Evolutionary conservation across 2,888 invertebrate genomes (phyloP).

Genomic region (Perithous albicinctus): DNA sequence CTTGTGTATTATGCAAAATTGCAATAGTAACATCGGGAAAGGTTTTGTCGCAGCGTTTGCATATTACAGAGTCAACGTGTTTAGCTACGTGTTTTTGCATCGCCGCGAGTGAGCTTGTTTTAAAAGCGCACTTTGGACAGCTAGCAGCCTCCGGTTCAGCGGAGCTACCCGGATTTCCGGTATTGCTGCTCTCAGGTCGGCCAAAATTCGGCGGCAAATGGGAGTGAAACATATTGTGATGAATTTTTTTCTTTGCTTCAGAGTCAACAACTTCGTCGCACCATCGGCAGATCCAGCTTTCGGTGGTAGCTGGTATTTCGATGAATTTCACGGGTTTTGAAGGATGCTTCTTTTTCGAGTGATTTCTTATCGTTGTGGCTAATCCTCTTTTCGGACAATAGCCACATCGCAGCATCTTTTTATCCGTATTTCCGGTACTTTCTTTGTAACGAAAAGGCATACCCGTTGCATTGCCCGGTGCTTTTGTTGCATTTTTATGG

Average conservation of each 20-base stretch:
- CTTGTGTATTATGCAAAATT: conserved; percentile 77
- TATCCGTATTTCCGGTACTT: conserved; percentile 45
- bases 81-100: conserved; percentile 84
- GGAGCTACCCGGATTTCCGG: not conserved
- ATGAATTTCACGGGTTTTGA: conserved; percentile 71
- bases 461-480: conserved; percentile 28
- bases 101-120: conserved; percentile 74
- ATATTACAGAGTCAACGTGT: conserved; percentile 83
- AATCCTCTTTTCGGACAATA: conserved; percentile 76
- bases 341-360: conserved; percentile 74
- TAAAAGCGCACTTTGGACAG: conserved; percentile 84
- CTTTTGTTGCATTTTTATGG: conserved; percentile 71
- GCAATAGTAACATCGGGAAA: conserved; percentile 78
- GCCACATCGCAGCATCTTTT: conserved; percentile 73
- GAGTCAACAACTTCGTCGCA: conserved; percentile 80
- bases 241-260: conserved; percentile 79
- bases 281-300: conserved; percentile 80
- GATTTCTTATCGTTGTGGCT: conserved; percentile 71
- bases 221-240: conserved; percentile 83
- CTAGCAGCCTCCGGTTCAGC: conserved; percentile 72
- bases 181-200: conserved; percentile 43
- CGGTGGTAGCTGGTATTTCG: conserved; percentile 65
- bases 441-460: conserved; percentile 76
- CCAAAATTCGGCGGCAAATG: conserved; percentile 79
- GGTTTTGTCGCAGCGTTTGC: conserved; percentile 82